phyloP scores from a whole-genome alignment of 2,113 vertebrate genomes.

The Solenodon paradoxus region DNA sequence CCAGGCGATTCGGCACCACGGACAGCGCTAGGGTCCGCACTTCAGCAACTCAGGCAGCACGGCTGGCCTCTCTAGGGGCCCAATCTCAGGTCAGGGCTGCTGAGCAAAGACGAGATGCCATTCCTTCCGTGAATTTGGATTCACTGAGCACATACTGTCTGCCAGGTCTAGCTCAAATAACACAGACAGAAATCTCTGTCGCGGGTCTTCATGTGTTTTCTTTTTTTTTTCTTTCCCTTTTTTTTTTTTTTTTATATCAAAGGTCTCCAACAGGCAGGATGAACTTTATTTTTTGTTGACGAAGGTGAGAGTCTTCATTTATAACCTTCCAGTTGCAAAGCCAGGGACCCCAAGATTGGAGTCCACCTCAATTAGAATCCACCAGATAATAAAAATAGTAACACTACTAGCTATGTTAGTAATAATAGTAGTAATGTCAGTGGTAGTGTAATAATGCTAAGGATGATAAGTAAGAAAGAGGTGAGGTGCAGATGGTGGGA shows the following conservation, averaged over 20 bases:
- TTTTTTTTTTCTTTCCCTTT: background rate
- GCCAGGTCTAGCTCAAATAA: background rate
- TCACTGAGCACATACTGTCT: conserved; percentile 7
- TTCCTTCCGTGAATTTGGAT: background rate
- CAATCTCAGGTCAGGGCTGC: background rate
- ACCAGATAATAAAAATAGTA: background rate
- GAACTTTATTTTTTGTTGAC: background rate
- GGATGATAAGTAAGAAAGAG: background rate
- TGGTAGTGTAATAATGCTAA: background rate
- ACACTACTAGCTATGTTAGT: background rate
- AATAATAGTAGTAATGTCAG: too few relatives aligned
- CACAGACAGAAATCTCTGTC: background rate
- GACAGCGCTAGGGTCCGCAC: too few relatives aligned
- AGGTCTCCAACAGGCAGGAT: background rate
- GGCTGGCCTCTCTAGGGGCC: fast-evolving
- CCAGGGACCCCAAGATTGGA: background rate
- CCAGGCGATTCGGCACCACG: background rate
- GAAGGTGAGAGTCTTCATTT: background rate
- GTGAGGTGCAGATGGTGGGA: background rate
- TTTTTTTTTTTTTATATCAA: background rate
- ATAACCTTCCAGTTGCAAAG: background rate
- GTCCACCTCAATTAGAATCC: background rate
- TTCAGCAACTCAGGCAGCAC: too few relatives aligned
- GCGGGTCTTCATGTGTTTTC: background rate
- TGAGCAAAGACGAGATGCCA: background rate